Percentiles rank a stretch among this genome's conserved stretches.
phyloP scores from a whole-genome alignment of 1,140 invertebrate genomes.

The Acromyrmex heyeri region DNA sequence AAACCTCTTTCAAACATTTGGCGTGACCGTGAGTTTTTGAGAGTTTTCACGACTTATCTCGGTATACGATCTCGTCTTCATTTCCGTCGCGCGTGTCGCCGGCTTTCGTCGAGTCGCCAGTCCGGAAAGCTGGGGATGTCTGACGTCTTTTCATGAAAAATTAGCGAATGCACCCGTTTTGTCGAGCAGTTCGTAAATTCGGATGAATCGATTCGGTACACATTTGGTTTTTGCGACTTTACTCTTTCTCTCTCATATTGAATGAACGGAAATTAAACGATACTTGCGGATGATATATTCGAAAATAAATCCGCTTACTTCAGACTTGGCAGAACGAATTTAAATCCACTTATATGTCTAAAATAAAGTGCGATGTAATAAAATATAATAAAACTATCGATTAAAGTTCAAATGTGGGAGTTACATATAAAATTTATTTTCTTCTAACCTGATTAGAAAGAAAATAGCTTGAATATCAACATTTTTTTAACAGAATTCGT shows the following conservation, averaged over 20 bases:
- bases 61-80: constrained; percentile 73
- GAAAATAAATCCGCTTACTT: constrained; percentile 50
- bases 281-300: constrained; percentile 51
- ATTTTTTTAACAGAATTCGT: not conserved
- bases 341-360: constrained; percentile 7
- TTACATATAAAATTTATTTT: not conserved
- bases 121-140: constrained; percentile 43
- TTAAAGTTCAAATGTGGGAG: not conserved
- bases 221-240: constrained; percentile 16
- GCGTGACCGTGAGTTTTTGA: constrained; percentile 68
- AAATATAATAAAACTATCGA: not conserved
- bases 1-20: constrained; percentile 63
- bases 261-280: constrained; percentile 58
- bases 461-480: not conserved
- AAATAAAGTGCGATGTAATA: not conserved
- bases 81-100: constrained; percentile 69
- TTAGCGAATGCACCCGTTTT: constrained; percentile 57
- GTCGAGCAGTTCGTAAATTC: constrained; percentile 53
- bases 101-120: constrained; percentile 55
- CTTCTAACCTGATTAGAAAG: not conserved
- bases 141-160: constrained; percentile 59
- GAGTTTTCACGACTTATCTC: constrained; percentile 69
- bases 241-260: not conserved
- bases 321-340: not conserved
- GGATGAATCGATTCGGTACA: constrained; percentile 43